Base-by-base conservation (phyloP, 2,113 vertebrate genomes). In the Pomatostomus ruficeps region DNA sequence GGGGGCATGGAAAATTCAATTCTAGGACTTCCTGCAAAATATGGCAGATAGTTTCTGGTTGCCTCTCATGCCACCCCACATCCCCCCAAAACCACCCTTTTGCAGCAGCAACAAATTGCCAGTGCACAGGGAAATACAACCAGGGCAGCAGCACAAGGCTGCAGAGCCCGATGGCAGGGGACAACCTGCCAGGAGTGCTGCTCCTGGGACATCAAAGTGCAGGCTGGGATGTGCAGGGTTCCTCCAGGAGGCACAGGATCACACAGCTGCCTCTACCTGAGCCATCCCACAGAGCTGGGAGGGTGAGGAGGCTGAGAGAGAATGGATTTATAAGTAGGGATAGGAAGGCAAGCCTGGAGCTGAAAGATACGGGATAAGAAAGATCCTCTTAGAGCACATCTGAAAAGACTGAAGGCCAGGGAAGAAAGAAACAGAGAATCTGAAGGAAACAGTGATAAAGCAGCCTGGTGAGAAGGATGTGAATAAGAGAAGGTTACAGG, bases 361-460 rank as follows among this genome's bases (percentile, higher is more conserved):
- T 92, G 68, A 95, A 77, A 93, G 75, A 70, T 75, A 61, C 0
- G 2, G 83, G 70, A 87, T 81, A 72, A 95, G 91, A 92, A 91
- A 70, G 46, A 89, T 92, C 48, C 28, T 96, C 59, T 95, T 61
- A 78, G 55, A 87, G 61, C 52, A 81, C 61, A 95, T 65, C 73
- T 92, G 65, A 96, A 55, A 68, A 93, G 76, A 91, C 0, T 75
- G 91, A 91, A 95, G 61, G 68, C 61, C 61, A 78, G 57, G 36
- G 73, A 91, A 95, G 48, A 92, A 95, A 95, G 92, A 84, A 91
- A 81, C 0, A 85, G 57, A 88, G 75, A 86, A 74, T 67, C 82
- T 93, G 79, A 93, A 90, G 63, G 66, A 80, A 96, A 59, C 25
- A 33, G 84, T 48, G 85, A 93, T 93, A 96, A 96, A 95, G 91